A percentile compares a stretch with the other conserved stretches of the same genome.
Evolutionary conservation across 1,140 invertebrate genomes (phyloP).

Genomic region (Drosophila albomicans): DNA sequence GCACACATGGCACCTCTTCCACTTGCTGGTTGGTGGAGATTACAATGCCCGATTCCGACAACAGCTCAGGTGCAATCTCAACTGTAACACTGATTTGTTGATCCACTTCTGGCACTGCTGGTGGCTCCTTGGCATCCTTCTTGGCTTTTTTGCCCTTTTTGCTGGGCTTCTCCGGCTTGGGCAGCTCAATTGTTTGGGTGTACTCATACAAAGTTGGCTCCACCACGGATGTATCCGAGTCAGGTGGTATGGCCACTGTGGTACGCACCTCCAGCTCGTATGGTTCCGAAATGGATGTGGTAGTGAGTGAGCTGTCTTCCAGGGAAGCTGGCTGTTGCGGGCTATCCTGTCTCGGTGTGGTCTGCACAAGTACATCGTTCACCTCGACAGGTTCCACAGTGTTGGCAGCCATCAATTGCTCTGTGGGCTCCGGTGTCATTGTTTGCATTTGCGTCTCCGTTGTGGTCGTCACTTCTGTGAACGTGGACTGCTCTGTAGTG

Average conservation of each 20-base stretch:
- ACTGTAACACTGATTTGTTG: conserved; percentile 74
- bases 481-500: conserved; percentile 70
- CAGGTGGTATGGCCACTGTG: conserved; percentile 87
- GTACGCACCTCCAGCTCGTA: conserved; percentile 88
- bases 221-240: conserved; percentile 75
- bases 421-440: conserved; percentile 73
- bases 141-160: conserved; percentile 59
- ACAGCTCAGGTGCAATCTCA: conserved; percentile 67
- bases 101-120: conserved; percentile 41
- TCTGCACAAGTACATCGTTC: conserved; percentile 85
- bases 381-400: conserved; percentile 64
- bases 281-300: conserved; percentile 86
- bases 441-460: conserved; percentile 85
- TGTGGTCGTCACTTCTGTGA: conserved; percentile 75
- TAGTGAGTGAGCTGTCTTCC: conserved; percentile 65
- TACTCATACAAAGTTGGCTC: conserved; percentile 78
- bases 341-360: conserved; percentile 76
- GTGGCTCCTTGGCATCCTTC: conserved; percentile 13
- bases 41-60: conserved; percentile 63
- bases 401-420: conserved; percentile 36
- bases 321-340: conserved; percentile 47
- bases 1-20: conserved; percentile 56
- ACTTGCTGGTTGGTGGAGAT: conserved; percentile 70
- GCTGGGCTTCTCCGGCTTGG: conserved; percentile 60
- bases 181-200: conserved; percentile 77